Conservation (phyloP, 2,113 vertebrate species). For the Microcebus ravelobensis region DNA sequence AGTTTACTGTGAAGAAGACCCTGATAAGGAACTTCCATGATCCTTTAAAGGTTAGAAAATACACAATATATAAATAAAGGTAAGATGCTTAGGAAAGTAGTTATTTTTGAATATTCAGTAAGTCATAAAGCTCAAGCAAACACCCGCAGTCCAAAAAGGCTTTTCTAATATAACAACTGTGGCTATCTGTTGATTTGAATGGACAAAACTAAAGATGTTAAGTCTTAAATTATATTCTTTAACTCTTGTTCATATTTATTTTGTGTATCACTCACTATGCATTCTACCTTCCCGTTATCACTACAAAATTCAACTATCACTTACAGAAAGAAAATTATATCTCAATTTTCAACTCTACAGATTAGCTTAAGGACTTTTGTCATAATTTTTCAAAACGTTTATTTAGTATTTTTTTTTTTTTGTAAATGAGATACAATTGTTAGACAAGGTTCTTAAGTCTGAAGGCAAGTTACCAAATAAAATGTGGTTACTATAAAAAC, state of each 20-base stretch:
- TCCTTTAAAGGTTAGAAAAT: not conserved
- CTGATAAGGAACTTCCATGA: not conserved
- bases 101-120: not conserved
- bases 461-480: slow-evolving; percentile 39
- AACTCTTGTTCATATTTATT: not conserved
- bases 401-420: not conserved
- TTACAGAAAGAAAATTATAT: not conserved
- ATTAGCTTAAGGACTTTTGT: not conserved
- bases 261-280: not conserved
- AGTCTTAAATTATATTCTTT: not conserved
- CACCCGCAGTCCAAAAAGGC: not conserved
- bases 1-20: slow-evolving; percentile 4
- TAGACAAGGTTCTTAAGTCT: slow-evolving; percentile 15
- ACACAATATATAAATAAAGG: not conserved
- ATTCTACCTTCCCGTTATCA: not conserved
- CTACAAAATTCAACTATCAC: slow-evolving; percentile 12
- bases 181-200: not conserved
- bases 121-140: slow-evolving; percentile 25
- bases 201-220: not conserved
- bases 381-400: slow-evolving; percentile 31
- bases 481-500: slow-evolving; percentile 6
- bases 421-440: not conserved
- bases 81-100: not conserved
- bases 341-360: not conserved
- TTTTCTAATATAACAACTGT: not conserved